Evolutionary conservation across 2,888 invertebrate species (phyloP), one percentile per base, ranked within the genome.

Genomic region (Himalopsyche anomala): DNA sequence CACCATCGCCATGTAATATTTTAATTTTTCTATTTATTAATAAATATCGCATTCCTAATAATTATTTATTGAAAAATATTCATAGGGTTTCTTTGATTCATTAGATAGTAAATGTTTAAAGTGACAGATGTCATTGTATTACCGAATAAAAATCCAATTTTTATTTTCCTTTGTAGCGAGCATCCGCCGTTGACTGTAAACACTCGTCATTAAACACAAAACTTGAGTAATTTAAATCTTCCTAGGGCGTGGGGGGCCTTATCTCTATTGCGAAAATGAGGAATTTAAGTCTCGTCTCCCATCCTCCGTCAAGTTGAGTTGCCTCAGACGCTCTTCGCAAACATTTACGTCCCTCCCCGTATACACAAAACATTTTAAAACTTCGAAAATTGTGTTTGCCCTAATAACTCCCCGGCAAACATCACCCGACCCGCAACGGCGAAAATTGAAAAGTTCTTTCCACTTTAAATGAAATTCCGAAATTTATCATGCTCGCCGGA

Each of bases 301-400:
- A 28, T 62, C 62, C 62, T 62, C 62, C 19, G 62, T 6, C 19
- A 28, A 62, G 62, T 62, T 62, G 62, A 62, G 62, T 19, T 80
- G 40, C 40, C 80, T 42, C 80, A 42, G 80, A 42, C 80, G 80
- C 80, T 80, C 80, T 80, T 62, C 19, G 80, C 80, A 80, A 80
- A 80, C 80, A 80, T 80, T 80, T 80, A 80, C 80, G 80, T 38
- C 40, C 28, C 80, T 80, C 80, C 51, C 51, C 42, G 42, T 28
- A 80, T 80, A 80, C 80, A 80, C 80, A 84, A 86, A 86, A 86
- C 86, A 86, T 86, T 86, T 86, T 86, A 86, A 86, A 86, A 86
- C 84, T 86, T 81, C 45, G 42, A 86, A 84, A 86, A 84, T 86
- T 86, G 81, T 84, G 86, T 86, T 86, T 84, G 82, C 86, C 83